These are phyloP conservation scores for Eunapius fragilis DNA, from an alignment of 37 sponge, comb jelly and placozoan genomes.

Conservation along the genomic window DNA sequence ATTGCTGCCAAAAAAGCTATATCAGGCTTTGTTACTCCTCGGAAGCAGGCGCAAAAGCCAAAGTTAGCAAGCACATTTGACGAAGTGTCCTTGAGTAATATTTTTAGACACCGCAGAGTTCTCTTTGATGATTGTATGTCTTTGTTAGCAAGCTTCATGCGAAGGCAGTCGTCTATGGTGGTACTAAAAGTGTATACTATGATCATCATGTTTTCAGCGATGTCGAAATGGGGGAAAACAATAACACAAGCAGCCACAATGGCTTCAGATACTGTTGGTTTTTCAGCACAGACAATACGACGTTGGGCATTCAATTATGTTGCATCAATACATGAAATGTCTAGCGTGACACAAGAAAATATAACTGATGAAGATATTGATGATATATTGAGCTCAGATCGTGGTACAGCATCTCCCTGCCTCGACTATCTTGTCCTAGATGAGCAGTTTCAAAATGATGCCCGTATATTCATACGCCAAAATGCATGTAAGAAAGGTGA, in stretches of 20 bases:
- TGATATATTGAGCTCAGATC: not conserved
- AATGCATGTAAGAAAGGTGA: conserved; percentile 30
- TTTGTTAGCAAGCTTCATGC: not conserved
- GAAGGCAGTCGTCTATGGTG: not conserved
- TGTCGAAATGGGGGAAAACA: not conserved
- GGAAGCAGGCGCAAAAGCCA: no score
- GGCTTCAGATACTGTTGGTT: not conserved
- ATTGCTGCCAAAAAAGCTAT: no score
- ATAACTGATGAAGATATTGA: conserved; percentile 7
- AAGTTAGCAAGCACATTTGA: no score
- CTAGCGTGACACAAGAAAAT: not conserved
- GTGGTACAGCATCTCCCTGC: not conserved
- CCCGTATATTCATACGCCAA: conserved; percentile 29
- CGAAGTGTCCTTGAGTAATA: not conserved
- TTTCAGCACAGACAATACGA: not conserved
- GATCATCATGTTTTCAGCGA: not conserved
- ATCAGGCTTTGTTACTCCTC: no score
- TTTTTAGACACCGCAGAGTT: conserved; percentile 3
- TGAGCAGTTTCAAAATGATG: conserved; percentile 22
- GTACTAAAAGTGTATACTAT: not conserved
- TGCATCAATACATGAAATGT: not conserved
- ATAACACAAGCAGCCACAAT: not conserved
- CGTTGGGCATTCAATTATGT: not conserved
- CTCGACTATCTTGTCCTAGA: not conserved
- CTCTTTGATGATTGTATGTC: not conserved